Conservation (phyloP, 2,888 invertebrate genomes). For the Brachypterus glaber region DNA sequence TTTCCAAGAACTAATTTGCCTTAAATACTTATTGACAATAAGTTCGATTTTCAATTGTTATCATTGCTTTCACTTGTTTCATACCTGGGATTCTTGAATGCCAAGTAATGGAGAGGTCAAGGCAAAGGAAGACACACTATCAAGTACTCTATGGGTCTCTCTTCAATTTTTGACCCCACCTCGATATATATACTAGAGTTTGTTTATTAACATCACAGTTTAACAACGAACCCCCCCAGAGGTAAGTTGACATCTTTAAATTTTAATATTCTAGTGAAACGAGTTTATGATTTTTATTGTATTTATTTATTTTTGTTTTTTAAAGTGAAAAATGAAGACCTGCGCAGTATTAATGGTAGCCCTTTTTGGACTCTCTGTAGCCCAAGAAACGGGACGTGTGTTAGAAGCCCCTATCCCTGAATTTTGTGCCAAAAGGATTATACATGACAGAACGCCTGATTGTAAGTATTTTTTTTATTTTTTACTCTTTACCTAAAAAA, state of each 20-base stretch:
- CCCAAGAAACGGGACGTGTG: slow-evolving; percentile 67
- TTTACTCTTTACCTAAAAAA: neutral
- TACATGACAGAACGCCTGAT: slow-evolving; percentile 62
- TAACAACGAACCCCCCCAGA: slow-evolving; percentile 13
- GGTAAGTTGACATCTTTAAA: slow-evolving; percentile 13
- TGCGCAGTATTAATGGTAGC: slow-evolving; percentile 34
- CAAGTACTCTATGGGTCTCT: slow-evolving; percentile 20
- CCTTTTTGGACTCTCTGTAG: slow-evolving; percentile 44
- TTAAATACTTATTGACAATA: too few species aligned
- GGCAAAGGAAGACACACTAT: slow-evolving; percentile 22
- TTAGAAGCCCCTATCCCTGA: slow-evolving; percentile 70
- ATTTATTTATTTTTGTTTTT: neutral
- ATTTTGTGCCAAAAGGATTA: slow-evolving; percentile 62
- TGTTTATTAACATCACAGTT: slow-evolving; percentile 16
- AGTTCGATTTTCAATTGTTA: slow-evolving; percentile 8
- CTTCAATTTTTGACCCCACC: slow-evolving; percentile 23
- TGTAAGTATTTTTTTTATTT: slow-evolving; percentile 46
- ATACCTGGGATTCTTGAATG: slow-evolving; percentile 21
- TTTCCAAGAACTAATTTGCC: too few species aligned
- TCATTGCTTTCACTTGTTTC: slow-evolving; percentile 17
- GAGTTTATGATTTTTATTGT: neutral
- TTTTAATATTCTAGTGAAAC: too few species aligned
- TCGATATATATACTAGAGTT: slow-evolving; percentile 24
- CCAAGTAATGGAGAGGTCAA: slow-evolving; percentile 25
- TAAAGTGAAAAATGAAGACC: slow-evolving; percentile 20